Evolutionary conservation across 2,113 vertebrate species (phyloP).

Genomic region (Cairina moschata): DNA sequence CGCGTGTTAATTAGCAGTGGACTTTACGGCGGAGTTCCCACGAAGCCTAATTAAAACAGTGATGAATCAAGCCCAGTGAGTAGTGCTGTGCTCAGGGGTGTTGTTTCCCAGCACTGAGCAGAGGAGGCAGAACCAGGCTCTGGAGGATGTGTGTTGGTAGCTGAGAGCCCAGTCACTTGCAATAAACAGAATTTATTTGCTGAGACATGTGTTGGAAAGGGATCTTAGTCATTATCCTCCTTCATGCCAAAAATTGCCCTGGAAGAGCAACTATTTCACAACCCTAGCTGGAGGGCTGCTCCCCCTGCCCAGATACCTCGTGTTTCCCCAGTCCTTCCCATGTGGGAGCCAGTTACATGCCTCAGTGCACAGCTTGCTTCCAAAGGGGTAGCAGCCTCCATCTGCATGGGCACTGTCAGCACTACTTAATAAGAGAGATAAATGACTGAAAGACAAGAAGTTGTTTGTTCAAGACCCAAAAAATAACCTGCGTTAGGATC

Average conservation of each 20-base stretch:
- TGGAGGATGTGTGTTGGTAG: constrained; percentile 25
- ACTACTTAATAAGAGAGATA: neutral
- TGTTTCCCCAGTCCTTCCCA: neutral
- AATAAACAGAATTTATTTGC: constrained; percentile 18
- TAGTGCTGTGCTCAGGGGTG: neutral
- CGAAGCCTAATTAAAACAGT: neutral
- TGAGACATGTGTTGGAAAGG: neutral
- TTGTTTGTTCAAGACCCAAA: neutral
- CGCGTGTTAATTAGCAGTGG: neutral
- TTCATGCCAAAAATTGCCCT: neutral
- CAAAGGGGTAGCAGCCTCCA: neutral
- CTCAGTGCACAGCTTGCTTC: neutral
- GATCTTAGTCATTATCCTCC: neutral
- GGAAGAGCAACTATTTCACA: neutral
- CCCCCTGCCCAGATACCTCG: neutral
- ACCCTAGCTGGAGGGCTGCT: neutral
- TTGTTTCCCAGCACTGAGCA: neutral
- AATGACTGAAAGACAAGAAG: neutral
- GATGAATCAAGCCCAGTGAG: constrained; percentile 9
- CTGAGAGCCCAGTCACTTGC: neutral
- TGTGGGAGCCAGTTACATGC: neutral
- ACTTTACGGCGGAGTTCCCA: neutral
- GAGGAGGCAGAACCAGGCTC: neutral
- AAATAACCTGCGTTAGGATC: neutral
- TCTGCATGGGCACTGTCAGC: neutral